Conservation (phyloP, 92 coral and sea anemone species). For the Porites lobata region DNA sequence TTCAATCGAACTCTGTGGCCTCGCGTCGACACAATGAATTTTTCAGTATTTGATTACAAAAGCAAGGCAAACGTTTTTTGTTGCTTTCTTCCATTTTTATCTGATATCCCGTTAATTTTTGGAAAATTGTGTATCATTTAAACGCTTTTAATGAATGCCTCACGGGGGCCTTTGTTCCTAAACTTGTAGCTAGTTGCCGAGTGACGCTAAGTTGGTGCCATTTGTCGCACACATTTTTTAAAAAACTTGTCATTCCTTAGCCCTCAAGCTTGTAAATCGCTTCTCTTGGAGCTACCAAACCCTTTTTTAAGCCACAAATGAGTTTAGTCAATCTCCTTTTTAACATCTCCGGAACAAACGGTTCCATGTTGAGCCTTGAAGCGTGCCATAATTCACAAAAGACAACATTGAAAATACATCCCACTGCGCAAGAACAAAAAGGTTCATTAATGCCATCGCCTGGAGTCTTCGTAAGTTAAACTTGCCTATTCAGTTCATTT, state of each 20-base stretch:
- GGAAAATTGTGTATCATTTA: neutral
- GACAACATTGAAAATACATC: constrained; percentile 2
- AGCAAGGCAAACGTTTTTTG: neutral
- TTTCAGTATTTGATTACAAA: neutral
- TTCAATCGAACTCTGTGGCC: no score
- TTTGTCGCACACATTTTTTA: neutral
- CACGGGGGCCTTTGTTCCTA: neutral
- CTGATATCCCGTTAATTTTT: neutral
- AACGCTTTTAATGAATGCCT: constrained; percentile 1
- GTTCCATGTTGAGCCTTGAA: constrained; percentile 12
- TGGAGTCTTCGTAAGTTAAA: neutral
- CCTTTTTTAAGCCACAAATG: neutral
- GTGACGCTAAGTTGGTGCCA: constrained; percentile 13
- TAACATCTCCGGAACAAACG: neutral
- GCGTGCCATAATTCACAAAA: constrained; percentile 19
- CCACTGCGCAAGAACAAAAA: constrained; percentile 5
- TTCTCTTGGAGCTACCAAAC: neutral
- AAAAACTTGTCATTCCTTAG: neutral
- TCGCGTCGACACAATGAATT: neutral
- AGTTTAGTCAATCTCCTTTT: neutral
- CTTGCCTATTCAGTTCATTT: neutral
- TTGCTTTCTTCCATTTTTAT: neutral
- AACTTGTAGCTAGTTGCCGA: constrained; percentile 29
- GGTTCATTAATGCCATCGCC: neutral
- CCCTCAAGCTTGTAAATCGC: neutral